Percentiles rank a stretch among this genome's conserved stretches.
Conservation (phyloP, 2,797 vertebrate species). For the Bucorvus abyssinicus region DNA sequence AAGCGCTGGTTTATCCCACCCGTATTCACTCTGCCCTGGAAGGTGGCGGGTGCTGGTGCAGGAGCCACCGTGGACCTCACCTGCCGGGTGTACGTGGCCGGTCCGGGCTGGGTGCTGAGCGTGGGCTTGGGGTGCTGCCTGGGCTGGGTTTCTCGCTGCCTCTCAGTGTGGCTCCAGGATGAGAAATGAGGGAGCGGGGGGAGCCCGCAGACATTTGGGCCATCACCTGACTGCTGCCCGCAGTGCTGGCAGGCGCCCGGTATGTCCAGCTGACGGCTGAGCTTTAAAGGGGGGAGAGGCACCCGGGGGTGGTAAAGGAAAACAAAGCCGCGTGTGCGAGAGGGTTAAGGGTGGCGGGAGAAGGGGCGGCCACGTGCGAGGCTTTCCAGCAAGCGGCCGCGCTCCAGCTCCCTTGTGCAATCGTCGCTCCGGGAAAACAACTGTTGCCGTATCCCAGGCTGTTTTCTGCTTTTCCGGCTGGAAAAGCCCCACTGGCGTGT, state of each 20-base stretch:
- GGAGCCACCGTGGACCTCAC: neutral
- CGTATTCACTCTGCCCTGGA: neutral
- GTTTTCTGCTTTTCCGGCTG: neutral
- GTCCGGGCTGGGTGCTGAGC: fast-evolving
- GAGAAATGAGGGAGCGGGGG: neutral
- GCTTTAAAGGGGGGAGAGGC: neutral
- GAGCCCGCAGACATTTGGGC: neutral
- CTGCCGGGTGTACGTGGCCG: fast-evolving
- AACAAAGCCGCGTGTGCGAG: neutral
- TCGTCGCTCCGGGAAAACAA: neutral
- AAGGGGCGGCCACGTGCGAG: neutral
- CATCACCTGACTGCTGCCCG: conserved; percentile 48
- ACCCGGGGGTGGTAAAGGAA: neutral
- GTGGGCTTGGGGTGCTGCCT: neutral
- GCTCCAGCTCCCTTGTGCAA: neutral
- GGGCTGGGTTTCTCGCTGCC: neutral
- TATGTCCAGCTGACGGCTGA: conserved; percentile 50
- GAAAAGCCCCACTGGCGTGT: neutral
- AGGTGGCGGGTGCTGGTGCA: neutral
- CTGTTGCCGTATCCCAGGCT: neutral
- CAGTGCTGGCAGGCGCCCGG: conserved; percentile 29
- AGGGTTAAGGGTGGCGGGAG: neutral
- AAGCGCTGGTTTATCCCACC: fast-evolving
- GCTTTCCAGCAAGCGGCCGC: neutral
- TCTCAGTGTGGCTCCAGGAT: neutral